These are phyloP conservation scores for Lypha dubia DNA, from an alignment of 2,888 invertebrate species.

Conservation along the genomic window DNA sequence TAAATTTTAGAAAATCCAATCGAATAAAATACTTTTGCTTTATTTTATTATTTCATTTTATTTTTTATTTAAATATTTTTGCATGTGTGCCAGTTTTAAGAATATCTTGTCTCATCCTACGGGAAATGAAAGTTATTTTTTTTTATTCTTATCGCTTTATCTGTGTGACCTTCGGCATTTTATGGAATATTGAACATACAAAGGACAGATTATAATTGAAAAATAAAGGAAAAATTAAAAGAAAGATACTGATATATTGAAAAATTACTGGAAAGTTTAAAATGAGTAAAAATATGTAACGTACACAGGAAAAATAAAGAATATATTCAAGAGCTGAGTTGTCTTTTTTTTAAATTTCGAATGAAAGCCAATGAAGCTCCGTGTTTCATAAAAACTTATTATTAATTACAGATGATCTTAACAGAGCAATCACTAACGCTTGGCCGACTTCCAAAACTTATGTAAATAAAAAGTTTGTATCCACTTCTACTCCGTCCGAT, in stretches of 20 bases:
- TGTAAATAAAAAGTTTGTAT: too few species aligned
- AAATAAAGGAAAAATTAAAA: not conserved
- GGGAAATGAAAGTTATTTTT: constrained; percentile 25
- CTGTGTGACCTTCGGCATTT: constrained; percentile 41
- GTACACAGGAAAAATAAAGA: not conserved
- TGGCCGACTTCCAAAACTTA: too few species aligned
- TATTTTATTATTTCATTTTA: not conserved
- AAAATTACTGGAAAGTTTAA: not conserved
- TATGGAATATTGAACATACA: constrained; percentile 46
- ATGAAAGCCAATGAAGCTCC: too few species aligned
- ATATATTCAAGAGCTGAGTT: not conserved
- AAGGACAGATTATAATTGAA: constrained; percentile 46
- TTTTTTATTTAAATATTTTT: constrained; percentile 17
- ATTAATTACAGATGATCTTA: too few species aligned
- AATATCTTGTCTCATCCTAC: constrained; percentile 12
- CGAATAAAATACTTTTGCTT: not conserved
- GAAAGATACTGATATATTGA: not conserved
- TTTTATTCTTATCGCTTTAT: constrained; percentile 20
- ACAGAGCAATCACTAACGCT: too few species aligned
- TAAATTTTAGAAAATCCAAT: constrained; percentile 5
- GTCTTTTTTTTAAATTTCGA: too few species aligned
- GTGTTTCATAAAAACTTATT: too few species aligned
- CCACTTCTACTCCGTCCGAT: too few species aligned
- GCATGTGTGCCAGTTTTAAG: constrained; percentile 5
- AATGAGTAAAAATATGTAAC: not conserved